Base-by-base conservation (phyloP, 2,113 vertebrate species). In the Cyphomyrus discorhynchus region DNA sequence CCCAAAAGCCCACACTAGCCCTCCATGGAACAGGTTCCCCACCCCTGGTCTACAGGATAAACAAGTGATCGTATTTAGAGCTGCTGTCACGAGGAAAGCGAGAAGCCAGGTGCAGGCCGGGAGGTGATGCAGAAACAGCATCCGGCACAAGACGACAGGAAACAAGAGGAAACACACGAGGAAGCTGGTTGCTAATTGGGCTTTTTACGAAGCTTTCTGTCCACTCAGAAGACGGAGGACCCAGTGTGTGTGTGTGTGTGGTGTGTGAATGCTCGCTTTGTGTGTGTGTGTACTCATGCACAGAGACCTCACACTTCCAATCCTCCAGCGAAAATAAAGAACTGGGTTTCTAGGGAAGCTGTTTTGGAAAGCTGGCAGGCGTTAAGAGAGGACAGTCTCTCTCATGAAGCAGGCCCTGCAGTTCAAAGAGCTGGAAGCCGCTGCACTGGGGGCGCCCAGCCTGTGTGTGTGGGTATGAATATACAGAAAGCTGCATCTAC, bases 351-450 rank as follows among this genome's bases (percentile, higher is more conserved):
- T 92, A 94, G 83, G 92, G 93, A 94, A 92, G 91, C 92, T 94
- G 93, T 95, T 95, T 93, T 95, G 94, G 94, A 96, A 96, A 96
- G 90, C 93, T 95, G 94, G 94, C 93, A 88, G 90, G 39, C 82
- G 92, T 94, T 94, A 80, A 92, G 91, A 94, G 91, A 58, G 89
- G 91, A 91, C 91, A 92, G 90, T 27, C 88, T 92, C 66, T 91
- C 90, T 93, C 90, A 42, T 93, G 92, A 95, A 94, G 90, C 90
- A 89, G 85, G 90, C 84, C 88, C 89, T 89, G 19, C 87, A 87
- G 92, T 92, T 94, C 92, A 93, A 93, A 95, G 91, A 89, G 90
- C 86, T 62, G 27, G 83, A 31, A 91, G 91, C 89, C 84, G n/a
- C 89, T 92, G 89, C 86, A 91, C 86, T 88, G n/a, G 39, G 86